A percentile compares a stretch with the other conserved stretches of the same genome.
These are phyloP conservation scores for Protula sp. DNA, from an alignment of 2,888 invertebrate genomes.

Conservation along the genomic window DNA sequence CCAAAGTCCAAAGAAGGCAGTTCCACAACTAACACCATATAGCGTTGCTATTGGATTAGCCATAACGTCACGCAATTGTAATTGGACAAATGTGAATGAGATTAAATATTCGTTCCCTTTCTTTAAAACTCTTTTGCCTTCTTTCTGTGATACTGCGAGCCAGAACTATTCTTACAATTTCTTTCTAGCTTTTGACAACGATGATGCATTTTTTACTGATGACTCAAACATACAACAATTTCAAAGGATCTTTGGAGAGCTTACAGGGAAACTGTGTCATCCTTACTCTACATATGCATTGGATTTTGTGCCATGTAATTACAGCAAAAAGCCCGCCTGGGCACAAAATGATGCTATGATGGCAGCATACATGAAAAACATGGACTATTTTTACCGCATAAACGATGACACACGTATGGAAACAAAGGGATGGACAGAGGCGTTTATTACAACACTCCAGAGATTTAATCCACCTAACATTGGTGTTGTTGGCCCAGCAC, in stretches of 20 bases:
- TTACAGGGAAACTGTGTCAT: too few relatives aligned
- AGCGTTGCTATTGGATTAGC: too few relatives aligned
- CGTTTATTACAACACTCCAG: not conserved
- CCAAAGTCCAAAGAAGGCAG: too few relatives aligned
- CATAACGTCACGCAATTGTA: too few relatives aligned
- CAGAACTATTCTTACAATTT: not conserved
- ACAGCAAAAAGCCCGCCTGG: not conserved
- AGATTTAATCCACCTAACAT: not conserved
- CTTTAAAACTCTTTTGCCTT: not conserved
- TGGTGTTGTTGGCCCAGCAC: not conserved
- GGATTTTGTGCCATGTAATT: too few relatives aligned
- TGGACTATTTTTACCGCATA: not conserved
- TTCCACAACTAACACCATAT: too few relatives aligned
- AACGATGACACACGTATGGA: not conserved
- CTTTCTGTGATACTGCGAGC: not conserved
- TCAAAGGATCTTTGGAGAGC: too few relatives aligned
- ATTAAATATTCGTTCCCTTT: not conserved
- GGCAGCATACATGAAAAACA: not conserved
- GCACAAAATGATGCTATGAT: not conserved
- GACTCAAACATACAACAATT: not conserved
- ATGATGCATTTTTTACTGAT: not conserved
- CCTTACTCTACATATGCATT: too few relatives aligned
- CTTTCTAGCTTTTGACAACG: not conserved
- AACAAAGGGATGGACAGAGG: not conserved
- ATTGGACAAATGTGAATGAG: too few relatives aligned